Base-by-base conservation (phyloP, 2,888 invertebrate species). In the Hirtodrosophila alboralis region DNA sequence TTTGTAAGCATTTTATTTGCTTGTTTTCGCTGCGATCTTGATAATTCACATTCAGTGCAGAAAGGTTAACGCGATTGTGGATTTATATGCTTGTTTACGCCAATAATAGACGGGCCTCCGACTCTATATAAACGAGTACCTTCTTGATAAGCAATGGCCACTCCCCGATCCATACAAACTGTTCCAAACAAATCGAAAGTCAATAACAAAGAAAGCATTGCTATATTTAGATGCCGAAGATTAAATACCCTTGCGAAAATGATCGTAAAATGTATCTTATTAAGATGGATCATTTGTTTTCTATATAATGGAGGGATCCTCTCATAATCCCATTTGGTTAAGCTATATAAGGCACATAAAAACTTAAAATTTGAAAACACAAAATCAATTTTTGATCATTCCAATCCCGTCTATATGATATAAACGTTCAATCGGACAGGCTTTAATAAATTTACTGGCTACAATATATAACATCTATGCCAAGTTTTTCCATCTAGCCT, bases 61-160 rank as follows among this genome's bases (percentile, higher is more conserved):
- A 68, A 57, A 74, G 83, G 74, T 79, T 79, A 79, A 54, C n/a
- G 56, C 41, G 72, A 75, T 78, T 75, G 48, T 69, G 54, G 53
- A 65, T 84, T 80, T 84, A 80, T 80, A 65, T 56, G 56, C 78
- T 80, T 84, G 81, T 80, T 80, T 80, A 84, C 78, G 64, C 67
- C 58, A 59, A 78, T 30, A 58, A 9, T 30, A 56, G 79, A 66
- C 80, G 57, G 67, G 78, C 80, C 84, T 79, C 80, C 37, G 58
- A 40, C 43, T 14, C 38, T 6, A 38, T 28, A n/a, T n/a, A n/a
- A n/a, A n/a, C n/a, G n/a, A n/a, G n/a, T n/a, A 16, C 33, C 41
- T 40, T 16, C 9, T 40, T 59, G 78, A 81, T 75, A 78, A 77
- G 63, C 10, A 5, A 3, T 41, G 28, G 44, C 54, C 63, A 67